A percentile compares a stretch with the other conserved stretches of the same genome.
Evolutionary conservation across 2,113 vertebrate species (phyloP).

Genomic region (Clinocottus analis): DNA sequence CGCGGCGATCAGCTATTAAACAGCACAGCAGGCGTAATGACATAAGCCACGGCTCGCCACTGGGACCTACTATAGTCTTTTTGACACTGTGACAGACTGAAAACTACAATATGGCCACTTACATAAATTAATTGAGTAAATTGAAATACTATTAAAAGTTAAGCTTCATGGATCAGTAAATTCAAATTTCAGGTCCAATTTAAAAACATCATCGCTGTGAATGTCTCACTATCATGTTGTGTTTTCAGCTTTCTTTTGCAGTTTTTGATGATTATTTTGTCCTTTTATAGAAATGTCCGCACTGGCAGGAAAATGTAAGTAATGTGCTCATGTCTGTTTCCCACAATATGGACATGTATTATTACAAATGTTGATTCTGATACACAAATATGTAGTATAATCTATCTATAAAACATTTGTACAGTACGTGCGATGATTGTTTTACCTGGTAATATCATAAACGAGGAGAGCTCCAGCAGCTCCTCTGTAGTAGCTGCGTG

Average conservation of each 20-base stretch:
- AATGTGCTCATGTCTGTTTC: background rate
- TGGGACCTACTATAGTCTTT: background rate
- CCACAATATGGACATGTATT: background rate
- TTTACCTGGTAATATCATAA: conserved; percentile 94
- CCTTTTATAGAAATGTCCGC: background rate
- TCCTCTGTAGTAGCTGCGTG: conserved; percentile 94
- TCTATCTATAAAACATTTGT: too few species aligned
- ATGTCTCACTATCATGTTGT: background rate
- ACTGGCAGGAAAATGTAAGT: background rate
- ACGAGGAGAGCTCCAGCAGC: conserved; percentile 92
- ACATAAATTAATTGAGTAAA: conserved; percentile 12
- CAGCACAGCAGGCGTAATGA: too few species aligned
- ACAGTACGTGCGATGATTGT: background rate
- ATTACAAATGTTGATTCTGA: background rate
- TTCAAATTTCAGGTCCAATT: conserved; percentile 16
- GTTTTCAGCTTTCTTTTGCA: background rate
- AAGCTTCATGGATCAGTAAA: conserved; percentile 11
- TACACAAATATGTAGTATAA: background rate
- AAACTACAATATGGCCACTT: background rate
- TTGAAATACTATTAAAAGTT: background rate
- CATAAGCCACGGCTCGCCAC: too few species aligned
- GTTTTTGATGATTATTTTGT: background rate
- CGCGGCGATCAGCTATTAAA: too few species aligned
- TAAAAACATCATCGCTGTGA: background rate
- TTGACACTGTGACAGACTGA: background rate